Percentiles rank a stretch among this genome's conserved stretches.
These are phyloP conservation scores for Himalopsyche japonica DNA, from an alignment of 2,888 invertebrate species.

Conservation along the genomic window DNA sequence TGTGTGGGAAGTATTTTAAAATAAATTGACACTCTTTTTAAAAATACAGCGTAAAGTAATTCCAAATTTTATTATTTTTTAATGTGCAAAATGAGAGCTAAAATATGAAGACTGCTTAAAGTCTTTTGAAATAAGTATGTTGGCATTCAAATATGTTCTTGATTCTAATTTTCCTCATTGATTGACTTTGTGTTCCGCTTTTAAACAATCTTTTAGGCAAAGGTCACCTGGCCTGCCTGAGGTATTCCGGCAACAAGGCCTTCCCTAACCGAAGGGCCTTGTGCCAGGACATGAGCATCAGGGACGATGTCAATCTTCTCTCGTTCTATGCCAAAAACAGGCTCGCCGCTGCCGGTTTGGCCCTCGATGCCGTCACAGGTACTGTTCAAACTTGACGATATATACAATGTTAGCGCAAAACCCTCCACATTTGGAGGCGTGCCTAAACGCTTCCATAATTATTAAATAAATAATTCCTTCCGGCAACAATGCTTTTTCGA, in stretches of 20 bases:
- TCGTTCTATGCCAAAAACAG: constrained; percentile 86
- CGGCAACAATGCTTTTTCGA: constrained; percentile 8
- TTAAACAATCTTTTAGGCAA: constrained; percentile 61
- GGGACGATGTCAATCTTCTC: constrained; percentile 83
- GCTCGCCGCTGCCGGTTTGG: constrained; percentile 64
- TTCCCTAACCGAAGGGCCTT: constrained; percentile 76
- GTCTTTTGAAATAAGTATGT: no score
- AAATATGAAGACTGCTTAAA: no score
- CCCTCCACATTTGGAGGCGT: constrained; percentile 1
- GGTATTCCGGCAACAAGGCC: constrained; percentile 80
- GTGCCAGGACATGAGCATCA: constrained; percentile 74
- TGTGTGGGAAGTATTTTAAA: no score
- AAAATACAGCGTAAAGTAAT: no score
- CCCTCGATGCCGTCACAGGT: constrained; percentile 59
- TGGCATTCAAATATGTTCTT: background rate
- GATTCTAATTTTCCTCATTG: constrained; percentile 24
- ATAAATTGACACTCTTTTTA: no score
- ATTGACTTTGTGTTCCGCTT: constrained; percentile 13
- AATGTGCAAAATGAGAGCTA: no score
- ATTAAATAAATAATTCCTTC: background rate
- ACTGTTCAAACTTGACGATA: constrained; percentile 39
- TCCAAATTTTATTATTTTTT: no score
- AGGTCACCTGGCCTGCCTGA: constrained; percentile 82
- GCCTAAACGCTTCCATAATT: constrained; percentile 13
- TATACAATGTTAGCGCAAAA: background rate